Evolutionary conservation across 2,888 invertebrate genomes (phyloP), one percentile per base, ranked within the genome.

Genomic region (Branchellion lobata): DNA sequence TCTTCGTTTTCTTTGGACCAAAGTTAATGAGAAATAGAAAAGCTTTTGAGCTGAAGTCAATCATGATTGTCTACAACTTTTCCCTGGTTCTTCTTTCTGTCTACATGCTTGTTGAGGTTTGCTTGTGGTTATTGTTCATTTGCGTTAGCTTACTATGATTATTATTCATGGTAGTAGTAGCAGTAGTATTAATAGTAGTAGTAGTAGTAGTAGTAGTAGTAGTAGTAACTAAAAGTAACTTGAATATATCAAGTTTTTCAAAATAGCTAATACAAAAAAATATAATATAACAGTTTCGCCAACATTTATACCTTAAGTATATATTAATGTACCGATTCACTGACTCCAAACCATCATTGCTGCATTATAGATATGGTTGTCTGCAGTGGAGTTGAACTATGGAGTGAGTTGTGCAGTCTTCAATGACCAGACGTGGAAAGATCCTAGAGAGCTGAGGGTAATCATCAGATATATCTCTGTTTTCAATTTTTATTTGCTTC

Each of bases 61-160:
- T 92, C 0, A 89, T 96, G 82, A 91, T 96, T 79, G 91, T 92
- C 1, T 95, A 96, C 87, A 96, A 96, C 88, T 88, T 95, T 81
- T 90, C 91, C 0, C 93, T 95, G 92, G 93, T 94, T 1, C 89
- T 89, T 0, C 89, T 96, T 73, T 96, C 95, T 86, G 90, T 91
- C 1, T 94, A 93, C 85, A 96, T 96, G 86, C 92, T 93, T 78
- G 87, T 91, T 81, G 92, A 94, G 89, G 92, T 92, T 86, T 24
- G 75, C 8, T 65, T 65, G 65, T n/a, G 8, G 11, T 27, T 65
- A 27, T n/a, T n/a, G n/a, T n/a, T n/a, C n/a, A n/a, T n/a, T n/a
- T n/a, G 21, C 51, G 21, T 51, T 51, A 21, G 11, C 14, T 51
- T 18, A 18, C 14, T 21, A 18, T 51, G 11, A 18, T 51, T n/a